A percentile compares a stretch with the other conserved stretches of the same genome.
Conservation (phyloP, 2,113 vertebrate species). For the Saccopteryx leptura region DNA sequence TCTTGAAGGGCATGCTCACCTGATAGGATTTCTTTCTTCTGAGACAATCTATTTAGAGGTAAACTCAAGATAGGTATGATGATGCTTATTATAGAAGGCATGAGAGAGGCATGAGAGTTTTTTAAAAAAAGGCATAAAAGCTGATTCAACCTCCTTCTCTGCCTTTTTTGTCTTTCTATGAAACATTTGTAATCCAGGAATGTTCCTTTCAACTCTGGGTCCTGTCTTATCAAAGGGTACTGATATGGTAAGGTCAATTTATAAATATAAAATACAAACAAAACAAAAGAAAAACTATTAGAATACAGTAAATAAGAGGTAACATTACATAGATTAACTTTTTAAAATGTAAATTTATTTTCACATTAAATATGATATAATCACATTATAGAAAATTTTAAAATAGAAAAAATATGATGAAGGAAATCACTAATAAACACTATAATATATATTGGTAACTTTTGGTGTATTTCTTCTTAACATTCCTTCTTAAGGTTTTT, state of each 20-base stretch:
- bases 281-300: not conserved
- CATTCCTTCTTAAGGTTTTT: slow-evolving; percentile 22
- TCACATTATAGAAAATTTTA: slow-evolving; percentile 11
- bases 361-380: not conserved
- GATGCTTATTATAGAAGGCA: not conserved
- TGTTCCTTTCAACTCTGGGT: not conserved
- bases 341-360: slow-evolving; percentile 16
- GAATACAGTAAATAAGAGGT: not conserved
- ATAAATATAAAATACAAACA: not conserved
- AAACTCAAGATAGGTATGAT: not conserved
- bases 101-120: not conserved
- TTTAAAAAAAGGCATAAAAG: not conserved
- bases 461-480: not conserved
- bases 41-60: not conserved
- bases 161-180: not conserved
- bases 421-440: not conserved
- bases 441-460: not conserved
- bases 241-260: not conserved
- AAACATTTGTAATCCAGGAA: not conserved
- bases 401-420: slow-evolving; percentile 13
- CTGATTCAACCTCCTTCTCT: not conserved
- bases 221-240: not conserved
- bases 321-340: not conserved
- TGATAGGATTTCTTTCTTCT: not conserved
- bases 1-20: not conserved